Evolutionary conservation across 2,888 invertebrate species (phyloP), one percentile per base, ranked within the genome.

Genomic region (Serrognathus titanus): DNA sequence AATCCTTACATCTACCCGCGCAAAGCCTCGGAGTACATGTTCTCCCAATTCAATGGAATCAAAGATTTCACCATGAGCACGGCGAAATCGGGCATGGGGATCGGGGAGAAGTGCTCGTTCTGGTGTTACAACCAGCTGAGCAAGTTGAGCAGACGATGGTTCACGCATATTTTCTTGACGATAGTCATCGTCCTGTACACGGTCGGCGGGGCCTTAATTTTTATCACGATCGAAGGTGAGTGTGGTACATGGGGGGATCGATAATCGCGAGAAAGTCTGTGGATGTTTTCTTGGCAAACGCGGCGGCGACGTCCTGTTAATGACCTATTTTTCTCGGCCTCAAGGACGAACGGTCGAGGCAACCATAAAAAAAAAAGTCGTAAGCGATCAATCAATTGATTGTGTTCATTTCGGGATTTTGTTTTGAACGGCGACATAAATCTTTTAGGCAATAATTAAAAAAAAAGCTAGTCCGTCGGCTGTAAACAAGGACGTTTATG

Each of bases 81-180:
- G 1, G 85, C 85, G 6, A 91, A 90, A 69, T 86, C 88, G 54
- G 92, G 93, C 20, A 78, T 93, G 62, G 91, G 91, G 76, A 85
- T 87, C 38, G 93, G 93, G 58, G 93, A 93, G 76, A 92, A 90
- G 73, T 83, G 85, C 58, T 90, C 90, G 0, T 89, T 87, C 66
- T 90, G 89, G 84, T 78, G 90, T 60, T 91, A 91, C 72, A 86
- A 87, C 62, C 91, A 88, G 79, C 80, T 92, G 61, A 85, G 88
- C 70, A 79, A 84, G 53, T 85, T 87, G 80, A 93, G 92, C 1
- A 86, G 85, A 69, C 85, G 84, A 71, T 94, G 94, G 93, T 93
- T 94, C 73, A 94, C 94, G 39, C 94, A 94, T 77, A 85, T 92
- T 59, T 93, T 93, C 75, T 82, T 95, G 69, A 84, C 90, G 67